Percentiles rank a stretch among this genome's conserved stretches.
phyloP scores from a whole-genome alignment of 2,113 vertebrate genomes.

The Sylvilagus bachmani region DNA sequence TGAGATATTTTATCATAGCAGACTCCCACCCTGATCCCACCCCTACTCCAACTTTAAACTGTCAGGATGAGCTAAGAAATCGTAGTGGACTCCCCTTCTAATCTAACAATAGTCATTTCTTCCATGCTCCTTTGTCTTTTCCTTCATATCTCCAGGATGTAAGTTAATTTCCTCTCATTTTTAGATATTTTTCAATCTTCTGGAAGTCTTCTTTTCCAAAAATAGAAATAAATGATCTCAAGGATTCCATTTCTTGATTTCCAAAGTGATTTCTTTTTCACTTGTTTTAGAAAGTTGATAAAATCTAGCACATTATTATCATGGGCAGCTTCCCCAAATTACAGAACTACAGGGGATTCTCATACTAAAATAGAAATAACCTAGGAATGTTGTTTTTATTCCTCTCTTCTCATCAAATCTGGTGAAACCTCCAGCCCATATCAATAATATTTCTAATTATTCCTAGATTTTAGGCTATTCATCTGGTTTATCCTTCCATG shows the following conservation, averaged over 20 bases:
- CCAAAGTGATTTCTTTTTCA: neutral
- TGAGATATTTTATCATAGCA: neutral
- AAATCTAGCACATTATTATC: neutral
- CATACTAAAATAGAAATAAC: constrained; percentile 28
- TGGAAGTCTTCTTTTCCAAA: neutral
- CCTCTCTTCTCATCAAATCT: neutral
- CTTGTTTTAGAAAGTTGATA: neutral
- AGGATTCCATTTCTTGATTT: neutral
- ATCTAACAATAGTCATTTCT: neutral
- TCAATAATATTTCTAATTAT: neutral
- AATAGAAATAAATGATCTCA: neutral
- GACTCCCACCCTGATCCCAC: neutral
- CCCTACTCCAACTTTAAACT: neutral
- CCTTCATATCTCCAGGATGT: neutral
- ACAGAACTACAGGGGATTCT: neutral
- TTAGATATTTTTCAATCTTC: neutral
- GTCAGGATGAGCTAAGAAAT: neutral
- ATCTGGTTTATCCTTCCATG: neutral
- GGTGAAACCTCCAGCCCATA: neutral
- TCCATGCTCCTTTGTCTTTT: neutral
- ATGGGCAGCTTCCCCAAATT: neutral
- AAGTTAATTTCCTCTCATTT: constrained; percentile 44
- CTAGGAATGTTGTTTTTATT: neutral
- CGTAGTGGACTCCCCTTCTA: neutral
- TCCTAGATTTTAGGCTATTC: neutral